A percentile compares a stretch with the other conserved stretches of the same genome.
These are phyloP conservation scores for Thecophora atra DNA, from an alignment of 2,888 invertebrate genomes.

Conservation along the genomic window DNA sequence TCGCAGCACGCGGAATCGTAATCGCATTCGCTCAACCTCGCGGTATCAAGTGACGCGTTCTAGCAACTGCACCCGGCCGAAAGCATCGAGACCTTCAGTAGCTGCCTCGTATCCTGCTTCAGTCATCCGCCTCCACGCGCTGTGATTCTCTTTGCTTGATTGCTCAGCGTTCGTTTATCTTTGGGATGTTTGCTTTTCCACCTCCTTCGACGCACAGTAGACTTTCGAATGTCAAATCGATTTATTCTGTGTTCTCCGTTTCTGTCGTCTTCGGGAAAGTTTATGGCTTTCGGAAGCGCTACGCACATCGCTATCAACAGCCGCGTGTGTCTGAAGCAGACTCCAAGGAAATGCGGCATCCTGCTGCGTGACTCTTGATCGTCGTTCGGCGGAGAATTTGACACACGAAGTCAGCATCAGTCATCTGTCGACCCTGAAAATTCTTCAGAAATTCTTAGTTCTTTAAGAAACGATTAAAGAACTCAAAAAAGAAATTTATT, in stretches of 20 bases:
- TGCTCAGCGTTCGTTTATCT: not conserved
- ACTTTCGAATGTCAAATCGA: not conserved
- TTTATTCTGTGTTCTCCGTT: slow-evolving; percentile 4
- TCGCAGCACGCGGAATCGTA: slow-evolving; percentile 2
- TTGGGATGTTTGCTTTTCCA: not conserved
- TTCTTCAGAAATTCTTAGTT: no score
- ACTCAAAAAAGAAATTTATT: no score
- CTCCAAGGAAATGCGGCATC: no score
- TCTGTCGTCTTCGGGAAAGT: not conserved
- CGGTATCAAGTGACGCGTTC: slow-evolving; percentile 12
- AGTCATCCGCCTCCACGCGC: no score
- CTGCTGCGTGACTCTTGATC: no score
- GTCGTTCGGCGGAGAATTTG: no score
- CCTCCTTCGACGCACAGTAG: no score
- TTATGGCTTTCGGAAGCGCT: not conserved
- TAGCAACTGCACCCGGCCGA: not conserved
- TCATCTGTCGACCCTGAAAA: no score
- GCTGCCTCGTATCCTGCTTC: no score
- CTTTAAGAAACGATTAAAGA: no score
- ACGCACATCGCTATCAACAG: not conserved
- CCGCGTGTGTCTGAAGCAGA: not conserved
- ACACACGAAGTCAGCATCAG: no score
- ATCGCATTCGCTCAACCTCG: slow-evolving; percentile 28
- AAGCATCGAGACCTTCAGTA: no score
- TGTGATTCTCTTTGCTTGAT: not conserved